Evolutionary conservation across 2,113 vertebrate species (phyloP), one percentile per base, ranked within the genome.

Genomic region (Oryzias melastigma): DNA sequence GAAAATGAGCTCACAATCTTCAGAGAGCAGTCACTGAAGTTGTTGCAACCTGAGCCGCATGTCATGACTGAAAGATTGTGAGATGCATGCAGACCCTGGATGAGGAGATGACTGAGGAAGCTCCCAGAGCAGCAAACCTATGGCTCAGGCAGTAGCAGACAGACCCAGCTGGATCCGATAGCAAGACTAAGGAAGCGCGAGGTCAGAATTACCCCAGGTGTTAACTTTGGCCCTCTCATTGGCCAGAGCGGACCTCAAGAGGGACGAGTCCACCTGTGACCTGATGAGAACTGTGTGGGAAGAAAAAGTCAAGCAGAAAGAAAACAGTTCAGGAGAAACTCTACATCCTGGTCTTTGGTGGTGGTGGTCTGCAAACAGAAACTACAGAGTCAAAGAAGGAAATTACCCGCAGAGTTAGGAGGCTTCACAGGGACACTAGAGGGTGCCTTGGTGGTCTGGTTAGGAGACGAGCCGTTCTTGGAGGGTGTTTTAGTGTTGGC

Each of bases 401-500:
- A 87, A 81, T 91, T 91, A 91, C 90, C 88, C 51, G 83, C 70
- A 52, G 87, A 72, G 46, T 67, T 81, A 65, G 55, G 73, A 66
- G 72, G 55, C 61, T 73, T 88, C 75, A 77, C 70, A 46, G 87
- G 81, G 46, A 75, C 54, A 19, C 61, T 80, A 83, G 62, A 29
- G 45, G 88, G 66, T 42, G 66, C 65, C 75, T 68, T 87, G 73
- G 83, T 75, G 7, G 68, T 67, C 65, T 70, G 68, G 49, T 71
- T 78, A 17, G 50, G 80, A 58, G 29, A 69, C 4, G 7, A 71
- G 56, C 67, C 73, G 14, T 68, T 71, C 13, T 40, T 50, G 62
- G 74, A 44, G 45, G 70, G 48, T 20, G 65, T 60, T 19, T 75
- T 77, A 81, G 74, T 49, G 42, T 5, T 66, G 69, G 75, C 2